Percentiles rank a stretch among this genome's conserved stretches.
Conservation (phyloP, 2,888 invertebrate species). For the Abrostola triplasia region DNA sequence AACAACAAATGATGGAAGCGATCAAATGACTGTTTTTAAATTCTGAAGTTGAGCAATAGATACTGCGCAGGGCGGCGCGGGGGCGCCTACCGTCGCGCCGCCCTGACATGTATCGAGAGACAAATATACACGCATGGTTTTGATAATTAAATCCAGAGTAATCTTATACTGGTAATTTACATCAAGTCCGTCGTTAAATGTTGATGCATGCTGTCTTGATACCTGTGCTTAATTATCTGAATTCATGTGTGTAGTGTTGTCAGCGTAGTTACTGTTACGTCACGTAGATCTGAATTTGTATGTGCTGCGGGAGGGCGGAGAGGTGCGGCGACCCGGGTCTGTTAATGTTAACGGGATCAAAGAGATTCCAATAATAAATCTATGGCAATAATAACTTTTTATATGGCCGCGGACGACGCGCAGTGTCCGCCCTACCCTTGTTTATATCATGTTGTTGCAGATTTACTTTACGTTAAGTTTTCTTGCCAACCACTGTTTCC, state of each 20-base stretch:
- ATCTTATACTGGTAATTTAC: constrained; percentile 11
- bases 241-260: constrained; percentile 42
- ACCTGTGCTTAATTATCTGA: constrained; percentile 22
- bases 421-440: constrained; percentile 26
- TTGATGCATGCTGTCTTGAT: constrained; percentile 11
- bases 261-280: constrained; percentile 49
- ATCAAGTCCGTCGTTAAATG: constrained; percentile 13
- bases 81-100: constrained; percentile 26
- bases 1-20: constrained; percentile 55
- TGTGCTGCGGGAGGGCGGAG: constrained; percentile 27
- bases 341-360: constrained; percentile 40
- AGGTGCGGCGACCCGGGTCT: constrained; percentile 27
- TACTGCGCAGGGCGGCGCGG: constrained; percentile 31
- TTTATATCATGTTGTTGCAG: constrained; percentile 21
- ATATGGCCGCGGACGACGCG: constrained; percentile 30
- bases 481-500: constrained; percentile 23
- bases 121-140: constrained; percentile 42
- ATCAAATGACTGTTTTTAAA: constrained; percentile 55
- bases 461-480: constrained; percentile 18
- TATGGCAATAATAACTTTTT: constrained; percentile 55
- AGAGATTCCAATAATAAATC: constrained; percentile 48
- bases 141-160: constrained; percentile 20
- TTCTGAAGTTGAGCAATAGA: constrained; percentile 43
- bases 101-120: constrained; percentile 29
- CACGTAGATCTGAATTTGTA: constrained; percentile 76